A percentile compares a stretch with the other conserved stretches of the same genome.
Conservation (phyloP, 1,140 invertebrate genomes). For the Linepithema humile region DNA sequence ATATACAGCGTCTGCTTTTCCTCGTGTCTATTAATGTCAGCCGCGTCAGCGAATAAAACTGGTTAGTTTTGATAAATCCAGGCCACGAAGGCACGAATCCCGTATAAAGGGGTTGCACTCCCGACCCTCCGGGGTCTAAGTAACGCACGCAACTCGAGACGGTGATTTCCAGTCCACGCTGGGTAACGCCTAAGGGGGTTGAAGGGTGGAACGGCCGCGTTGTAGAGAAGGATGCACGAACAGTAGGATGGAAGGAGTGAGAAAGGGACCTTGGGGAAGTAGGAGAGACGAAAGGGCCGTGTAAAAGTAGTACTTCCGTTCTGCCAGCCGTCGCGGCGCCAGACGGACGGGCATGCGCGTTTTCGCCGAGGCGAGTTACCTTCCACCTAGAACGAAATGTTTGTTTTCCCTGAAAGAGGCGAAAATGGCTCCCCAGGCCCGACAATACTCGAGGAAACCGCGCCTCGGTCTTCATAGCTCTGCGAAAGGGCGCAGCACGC, state of each 20-base stretch:
- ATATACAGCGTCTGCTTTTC: not conserved
- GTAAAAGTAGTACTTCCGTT: constrained; percentile 80
- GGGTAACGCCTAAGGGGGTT: constrained; percentile 50
- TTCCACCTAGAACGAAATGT: constrained; percentile 63
- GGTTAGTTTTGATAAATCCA: constrained; percentile 69
- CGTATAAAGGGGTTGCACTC: constrained; percentile 59
- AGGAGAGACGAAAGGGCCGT: constrained; percentile 59
- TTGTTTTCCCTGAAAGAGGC: constrained; percentile 71
- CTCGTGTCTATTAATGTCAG: constrained; percentile 7
- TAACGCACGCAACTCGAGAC: constrained; percentile 76
- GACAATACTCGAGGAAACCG: constrained; percentile 59
- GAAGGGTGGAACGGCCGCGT: constrained; percentile 41
- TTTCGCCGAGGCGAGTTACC: constrained; percentile 49
- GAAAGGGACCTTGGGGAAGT: not conserved
- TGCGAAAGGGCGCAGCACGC: constrained; percentile 9
- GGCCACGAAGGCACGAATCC: constrained; percentile 65
- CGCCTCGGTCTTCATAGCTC: constrained; percentile 31
- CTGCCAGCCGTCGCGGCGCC: constrained; percentile 75
- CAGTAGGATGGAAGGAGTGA: not conserved
- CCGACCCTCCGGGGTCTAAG: constrained; percentile 43
- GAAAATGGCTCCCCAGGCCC: constrained; percentile 69
- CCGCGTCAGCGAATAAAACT: constrained; percentile 23
- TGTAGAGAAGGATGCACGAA: constrained; percentile 48
- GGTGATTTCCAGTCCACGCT: constrained; percentile 71
- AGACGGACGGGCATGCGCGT: constrained; percentile 63